A percentile compares a stretch with the other conserved stretches of the same genome.
These are phyloP conservation scores for Diplazon laetatorius DNA, from an alignment of 2,888 invertebrate species.

Conservation along the genomic window DNA sequence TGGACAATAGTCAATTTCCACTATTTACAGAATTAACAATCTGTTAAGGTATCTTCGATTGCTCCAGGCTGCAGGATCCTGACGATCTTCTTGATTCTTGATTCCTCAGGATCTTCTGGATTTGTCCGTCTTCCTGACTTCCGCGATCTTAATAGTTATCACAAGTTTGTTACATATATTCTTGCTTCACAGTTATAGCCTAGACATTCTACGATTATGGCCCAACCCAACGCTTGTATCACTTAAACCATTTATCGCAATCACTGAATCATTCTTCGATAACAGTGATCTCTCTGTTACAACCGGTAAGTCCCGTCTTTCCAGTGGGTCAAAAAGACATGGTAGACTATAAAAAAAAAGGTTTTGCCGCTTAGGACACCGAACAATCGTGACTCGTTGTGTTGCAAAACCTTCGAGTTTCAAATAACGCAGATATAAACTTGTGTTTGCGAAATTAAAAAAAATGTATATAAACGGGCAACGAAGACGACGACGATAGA, in stretches of 20 bases:
- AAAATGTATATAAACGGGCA: neutral
- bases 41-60: too few relatives aligned
- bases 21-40: too few relatives aligned
- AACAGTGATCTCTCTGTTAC: conserved; percentile 17
- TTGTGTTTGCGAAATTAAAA: too few relatives aligned
- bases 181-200: neutral
- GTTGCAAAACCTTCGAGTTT: neutral
- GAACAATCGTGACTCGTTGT: neutral
- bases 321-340: neutral
- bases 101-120: too few relatives aligned
- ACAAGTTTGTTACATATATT: neutral
- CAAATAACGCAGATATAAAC: too few relatives aligned
- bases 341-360: too few relatives aligned
- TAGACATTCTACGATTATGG: too few relatives aligned
- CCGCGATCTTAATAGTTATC: neutral
- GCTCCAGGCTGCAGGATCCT: neutral
- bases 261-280: conserved; percentile 22
- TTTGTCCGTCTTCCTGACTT: too few relatives aligned
- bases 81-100: neutral
- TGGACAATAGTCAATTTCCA: too few relatives aligned
- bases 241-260: conserved; percentile 25
- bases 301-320: neutral
- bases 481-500: conserved; percentile 51
- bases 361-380: too few relatives aligned
- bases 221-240: conserved; percentile 17